These are phyloP conservation scores for Sapajus apella DNA, from an alignment of 2,113 vertebrate genomes.

Conservation along the genomic window DNA sequence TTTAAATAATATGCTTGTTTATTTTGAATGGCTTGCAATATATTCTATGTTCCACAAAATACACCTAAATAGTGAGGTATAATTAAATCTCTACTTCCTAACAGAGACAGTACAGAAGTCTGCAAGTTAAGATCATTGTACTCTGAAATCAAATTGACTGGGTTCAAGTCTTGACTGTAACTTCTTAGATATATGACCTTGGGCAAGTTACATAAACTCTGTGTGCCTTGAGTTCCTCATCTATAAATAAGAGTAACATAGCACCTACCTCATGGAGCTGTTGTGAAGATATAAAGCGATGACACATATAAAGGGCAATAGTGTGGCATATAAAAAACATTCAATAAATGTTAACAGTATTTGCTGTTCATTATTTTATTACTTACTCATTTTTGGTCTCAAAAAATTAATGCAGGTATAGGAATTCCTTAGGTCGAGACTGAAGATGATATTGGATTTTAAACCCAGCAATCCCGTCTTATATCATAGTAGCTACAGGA, in stretches of 20 bases:
- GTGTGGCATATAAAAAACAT: not conserved
- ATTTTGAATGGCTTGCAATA: not conserved
- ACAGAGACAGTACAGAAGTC: not conserved
- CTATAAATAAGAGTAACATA: not conserved
- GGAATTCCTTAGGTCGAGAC: not conserved
- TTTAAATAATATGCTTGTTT: conserved; percentile 18
- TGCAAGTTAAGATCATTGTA: not conserved
- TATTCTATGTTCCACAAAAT: conserved; percentile 2
- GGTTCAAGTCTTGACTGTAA: not conserved
- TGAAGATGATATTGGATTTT: conserved; percentile 5
- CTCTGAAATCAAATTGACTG: conserved; percentile 20
- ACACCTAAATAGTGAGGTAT: not conserved
- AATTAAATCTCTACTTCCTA: not conserved
- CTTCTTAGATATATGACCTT: not conserved
- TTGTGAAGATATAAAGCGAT: not conserved
- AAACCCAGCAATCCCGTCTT: not conserved
- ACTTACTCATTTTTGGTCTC: conserved; percentile 28
- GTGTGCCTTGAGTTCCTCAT: not conserved
- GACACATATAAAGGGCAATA: not conserved
- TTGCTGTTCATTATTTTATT: not conserved
- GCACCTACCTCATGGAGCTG: not conserved
- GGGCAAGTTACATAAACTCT: not conserved
- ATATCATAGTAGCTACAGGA: not conserved
- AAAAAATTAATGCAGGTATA: conserved; percentile 17
- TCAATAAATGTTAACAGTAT: not conserved